These are phyloP conservation scores for Ditylenchus dipsaci DNA, from an alignment of 1,140 invertebrate species.

Conservation along the genomic window DNA sequence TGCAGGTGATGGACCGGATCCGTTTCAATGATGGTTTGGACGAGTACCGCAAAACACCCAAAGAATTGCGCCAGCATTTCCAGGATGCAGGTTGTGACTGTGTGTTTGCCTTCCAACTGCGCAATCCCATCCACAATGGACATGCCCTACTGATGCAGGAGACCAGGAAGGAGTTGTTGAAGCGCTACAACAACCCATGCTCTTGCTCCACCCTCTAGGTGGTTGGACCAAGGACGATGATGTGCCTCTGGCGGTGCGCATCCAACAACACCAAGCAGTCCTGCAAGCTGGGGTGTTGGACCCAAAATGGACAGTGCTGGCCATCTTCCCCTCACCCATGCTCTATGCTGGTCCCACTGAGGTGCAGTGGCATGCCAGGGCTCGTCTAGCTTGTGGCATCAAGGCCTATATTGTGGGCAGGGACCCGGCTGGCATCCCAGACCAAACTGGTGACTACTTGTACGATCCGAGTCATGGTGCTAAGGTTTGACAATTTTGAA, in stretches of 20 bases:
- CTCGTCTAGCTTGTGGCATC: slow-evolving; percentile 87
- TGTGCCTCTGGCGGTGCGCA: slow-evolving; percentile 77
- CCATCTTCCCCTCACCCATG: slow-evolving; percentile 99
- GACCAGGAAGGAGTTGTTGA: slow-evolving; percentile 73
- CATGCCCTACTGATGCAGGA: slow-evolving; percentile 96
- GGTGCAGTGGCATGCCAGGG: slow-evolving; percentile 98
- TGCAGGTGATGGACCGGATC: slow-evolving; percentile 86
- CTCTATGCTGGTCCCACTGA: slow-evolving; percentile 98
- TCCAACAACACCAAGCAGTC: slow-evolving; percentile 64
- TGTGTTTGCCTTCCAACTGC: slow-evolving; percentile 94
- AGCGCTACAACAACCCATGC: slow-evolving; percentile 80
- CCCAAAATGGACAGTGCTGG: slow-evolving; percentile 77
- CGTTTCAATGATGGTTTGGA: slow-evolving; percentile 92
- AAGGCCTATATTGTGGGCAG: slow-evolving; percentile 98
- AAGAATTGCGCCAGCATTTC: slow-evolving; percentile 79
- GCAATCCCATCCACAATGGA: slow-evolving; percentile 98
- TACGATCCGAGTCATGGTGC: slow-evolving; percentile 91
- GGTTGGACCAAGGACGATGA: slow-evolving; percentile 99
- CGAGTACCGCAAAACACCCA: slow-evolving; percentile 85
- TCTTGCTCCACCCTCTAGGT: slow-evolving; percentile 89
- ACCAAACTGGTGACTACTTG: slow-evolving; percentile 76
- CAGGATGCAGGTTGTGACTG: slow-evolving; percentile 77
- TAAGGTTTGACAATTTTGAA: slow-evolving; percentile 64
- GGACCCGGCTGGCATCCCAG: slow-evolving; percentile 93
- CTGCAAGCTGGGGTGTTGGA: slow-evolving; percentile 78